A percentile compares a stretch with the other conserved stretches of the same genome.
Evolutionary conservation across 23 tunicate genomes (phyloP).

Genomic region (Clavelina lepadiformis): DNA sequence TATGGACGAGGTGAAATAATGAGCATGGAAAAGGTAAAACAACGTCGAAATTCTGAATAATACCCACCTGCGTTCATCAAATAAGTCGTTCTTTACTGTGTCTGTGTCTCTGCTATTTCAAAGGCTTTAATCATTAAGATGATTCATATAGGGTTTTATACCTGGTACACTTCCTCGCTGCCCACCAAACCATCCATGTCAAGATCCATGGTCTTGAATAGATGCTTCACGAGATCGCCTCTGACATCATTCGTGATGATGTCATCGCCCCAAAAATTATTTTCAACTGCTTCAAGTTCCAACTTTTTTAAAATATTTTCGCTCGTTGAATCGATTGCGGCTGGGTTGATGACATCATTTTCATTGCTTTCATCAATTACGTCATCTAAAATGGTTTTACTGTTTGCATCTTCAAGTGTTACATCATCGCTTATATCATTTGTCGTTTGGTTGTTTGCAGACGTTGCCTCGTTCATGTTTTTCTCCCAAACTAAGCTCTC

Average conservation of each 20-base stretch:
- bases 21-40: constrained; percentile 54
- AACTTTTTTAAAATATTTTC: too few relatives aligned
- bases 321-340: neutral
- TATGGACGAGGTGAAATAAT: constrained; percentile 58
- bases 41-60: constrained; percentile 35
- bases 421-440: neutral
- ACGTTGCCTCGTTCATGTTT: too few relatives aligned
- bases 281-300: too few relatives aligned
- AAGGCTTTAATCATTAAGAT: too few relatives aligned
- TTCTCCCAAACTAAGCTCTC: too few relatives aligned
- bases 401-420: neutral
- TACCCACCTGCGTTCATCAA: too few relatives aligned
- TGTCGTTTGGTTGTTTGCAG: too few relatives aligned
- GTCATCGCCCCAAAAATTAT: too few relatives aligned
- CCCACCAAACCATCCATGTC: constrained; percentile 59
- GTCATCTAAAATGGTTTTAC: neutral
- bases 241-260: constrained; percentile 55
- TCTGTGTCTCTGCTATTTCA: too few relatives aligned
- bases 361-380: neutral
- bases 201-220: constrained; percentile 48
- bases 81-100: too few relatives aligned
- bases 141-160: too few relatives aligned
- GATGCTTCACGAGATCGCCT: constrained; percentile 55
- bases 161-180: constrained; percentile 74
- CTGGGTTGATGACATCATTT: neutral